These are phyloP conservation scores for Heliconius sara DNA, from an alignment of 2,888 invertebrate species.

Conservation along the genomic window DNA sequence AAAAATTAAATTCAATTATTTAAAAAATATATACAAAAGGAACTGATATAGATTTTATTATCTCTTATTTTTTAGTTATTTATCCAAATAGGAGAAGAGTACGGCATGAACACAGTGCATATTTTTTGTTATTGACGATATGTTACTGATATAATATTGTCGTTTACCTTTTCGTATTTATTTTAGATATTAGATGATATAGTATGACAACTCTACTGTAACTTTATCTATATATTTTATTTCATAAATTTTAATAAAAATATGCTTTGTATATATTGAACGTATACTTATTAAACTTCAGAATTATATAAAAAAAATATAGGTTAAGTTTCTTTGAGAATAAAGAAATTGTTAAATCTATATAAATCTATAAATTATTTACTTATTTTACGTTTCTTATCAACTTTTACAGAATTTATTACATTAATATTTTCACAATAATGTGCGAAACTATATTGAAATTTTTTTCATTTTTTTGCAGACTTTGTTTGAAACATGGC, in stretches of 20 bases:
- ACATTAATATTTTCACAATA: not conserved
- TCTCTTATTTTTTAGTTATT: too few species aligned
- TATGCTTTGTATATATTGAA: too few species aligned
- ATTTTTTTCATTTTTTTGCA: constrained; percentile 59
- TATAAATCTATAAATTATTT: not conserved
- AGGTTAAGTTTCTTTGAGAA: not conserved
- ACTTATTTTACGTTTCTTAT: not conserved
- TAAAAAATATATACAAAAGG: too few species aligned
- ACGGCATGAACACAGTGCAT: not conserved
- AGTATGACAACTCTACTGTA: not conserved
- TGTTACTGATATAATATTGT: not conserved
- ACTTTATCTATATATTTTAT: not conserved
- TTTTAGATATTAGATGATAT: not conserved
- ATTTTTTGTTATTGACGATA: not conserved
- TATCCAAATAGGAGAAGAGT: not conserved
- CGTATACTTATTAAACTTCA: not conserved
- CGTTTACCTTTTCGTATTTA: not conserved
- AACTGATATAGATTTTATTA: not conserved
- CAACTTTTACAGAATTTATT: not conserved
- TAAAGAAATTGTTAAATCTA: not conserved
- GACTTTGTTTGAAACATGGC: constrained; percentile 77
- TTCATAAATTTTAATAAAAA: too few species aligned
- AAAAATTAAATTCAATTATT: too few species aligned
- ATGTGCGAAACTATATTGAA: not conserved
- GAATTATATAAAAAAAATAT: not conserved